phyloP scores from a whole-genome alignment of 1,140 invertebrate species.

The Mercenaria mercenaria region DNA sequence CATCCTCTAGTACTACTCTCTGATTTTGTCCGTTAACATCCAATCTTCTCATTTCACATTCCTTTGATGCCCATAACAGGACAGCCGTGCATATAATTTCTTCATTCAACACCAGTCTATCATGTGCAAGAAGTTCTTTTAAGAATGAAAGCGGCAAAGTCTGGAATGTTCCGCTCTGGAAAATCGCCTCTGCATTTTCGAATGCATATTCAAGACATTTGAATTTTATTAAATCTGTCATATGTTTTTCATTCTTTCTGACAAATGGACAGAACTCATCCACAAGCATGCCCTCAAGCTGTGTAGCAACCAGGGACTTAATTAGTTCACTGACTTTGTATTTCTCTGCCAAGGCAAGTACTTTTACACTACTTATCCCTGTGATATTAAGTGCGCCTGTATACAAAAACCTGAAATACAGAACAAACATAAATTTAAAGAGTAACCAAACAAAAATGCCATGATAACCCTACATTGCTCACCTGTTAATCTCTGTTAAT shows the following conservation, averaged over 20 bases:
- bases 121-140: constrained; percentile 31
- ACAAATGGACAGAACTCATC: constrained; percentile 52
- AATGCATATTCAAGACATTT: constrained; percentile 61
- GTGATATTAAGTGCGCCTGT: constrained; percentile 4
- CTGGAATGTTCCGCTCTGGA: constrained; percentile 1
- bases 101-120: constrained; percentile 43
- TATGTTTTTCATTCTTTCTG: constrained; percentile 37
- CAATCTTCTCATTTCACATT: background rate
- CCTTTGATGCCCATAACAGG: constrained; percentile 23
- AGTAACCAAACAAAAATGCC: no score
- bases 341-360: constrained; percentile 32
- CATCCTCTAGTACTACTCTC: constrained; percentile 3
- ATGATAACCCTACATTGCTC: background rate
- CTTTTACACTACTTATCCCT: background rate
- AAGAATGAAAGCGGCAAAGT: constrained; percentile 35
- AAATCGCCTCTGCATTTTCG: constrained; percentile 5
- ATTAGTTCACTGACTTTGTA: constrained; percentile 32
- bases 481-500: background rate
- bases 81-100: constrained; percentile 34
- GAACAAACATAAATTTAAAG: background rate
- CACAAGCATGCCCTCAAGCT: constrained; percentile 18
- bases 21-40: constrained; percentile 50
- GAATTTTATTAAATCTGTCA: constrained; percentile 45
- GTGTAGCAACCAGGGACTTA: constrained; percentile 2
- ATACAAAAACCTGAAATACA: constrained; percentile 54